Percentiles rank a stretch among this genome's conserved stretches.
These are phyloP conservation scores for Meles meles DNA, from an alignment of 2,113 vertebrate species.

Conservation along the genomic window DNA sequence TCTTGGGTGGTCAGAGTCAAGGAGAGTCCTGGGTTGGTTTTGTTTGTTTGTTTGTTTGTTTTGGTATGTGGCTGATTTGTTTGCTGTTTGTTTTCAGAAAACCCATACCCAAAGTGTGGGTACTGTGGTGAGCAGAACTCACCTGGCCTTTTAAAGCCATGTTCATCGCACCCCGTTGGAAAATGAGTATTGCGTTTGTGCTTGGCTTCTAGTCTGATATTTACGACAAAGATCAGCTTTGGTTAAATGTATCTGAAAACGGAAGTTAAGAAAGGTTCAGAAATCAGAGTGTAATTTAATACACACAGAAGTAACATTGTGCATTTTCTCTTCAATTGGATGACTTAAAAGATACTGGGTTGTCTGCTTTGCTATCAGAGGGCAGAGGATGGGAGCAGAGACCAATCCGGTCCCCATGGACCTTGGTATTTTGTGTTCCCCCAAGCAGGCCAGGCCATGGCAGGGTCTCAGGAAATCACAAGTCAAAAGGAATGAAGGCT, in stretches of 20 bases:
- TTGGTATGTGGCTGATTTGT: neutral
- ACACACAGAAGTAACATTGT: neutral
- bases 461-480: neutral
- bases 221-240: neutral
- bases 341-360: neutral
- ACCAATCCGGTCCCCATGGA: accelerated
- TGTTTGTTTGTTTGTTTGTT: neutral
- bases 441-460: neutral
- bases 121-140: no score
- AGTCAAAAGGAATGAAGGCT: neutral
- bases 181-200: neutral
- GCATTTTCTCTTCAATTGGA: neutral
- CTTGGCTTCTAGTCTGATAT: neutral
- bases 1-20: neutral
- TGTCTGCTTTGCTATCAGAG: no score
- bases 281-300: neutral
- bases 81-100: neutral
- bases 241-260: neutral
- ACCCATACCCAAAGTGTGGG: neutral
- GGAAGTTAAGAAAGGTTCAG: neutral
- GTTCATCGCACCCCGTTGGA: neutral
- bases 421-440: accelerated
- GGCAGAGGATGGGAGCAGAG: neutral
- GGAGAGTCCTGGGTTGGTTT: no score
- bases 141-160: neutral